Evolutionary conservation across 2,888 invertebrate species (phyloP).

Genomic region (Drosophila dives): DNA sequence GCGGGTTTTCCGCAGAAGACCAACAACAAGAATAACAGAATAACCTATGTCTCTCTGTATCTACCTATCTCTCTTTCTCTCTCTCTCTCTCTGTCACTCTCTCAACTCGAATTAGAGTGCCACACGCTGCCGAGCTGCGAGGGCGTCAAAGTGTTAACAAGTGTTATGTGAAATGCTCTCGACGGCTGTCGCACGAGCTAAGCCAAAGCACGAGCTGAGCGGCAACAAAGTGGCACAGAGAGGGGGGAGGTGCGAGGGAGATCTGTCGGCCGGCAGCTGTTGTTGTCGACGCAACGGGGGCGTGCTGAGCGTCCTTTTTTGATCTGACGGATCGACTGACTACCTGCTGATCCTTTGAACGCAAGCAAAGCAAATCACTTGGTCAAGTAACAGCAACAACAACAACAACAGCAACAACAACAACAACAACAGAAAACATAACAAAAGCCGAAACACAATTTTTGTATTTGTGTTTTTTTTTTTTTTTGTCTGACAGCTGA

Average conservation of each 20-base stretch:
- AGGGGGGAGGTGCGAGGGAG: background rate
- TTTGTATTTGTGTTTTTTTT: background rate
- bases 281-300: constrained; percentile 46
- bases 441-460: constrained; percentile 12
- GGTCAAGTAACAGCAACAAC: constrained; percentile 61
- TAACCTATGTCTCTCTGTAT: background rate
- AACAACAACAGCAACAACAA: constrained; percentile 1
- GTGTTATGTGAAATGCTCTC: constrained; percentile 75
- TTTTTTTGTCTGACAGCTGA: constrained; percentile 4
- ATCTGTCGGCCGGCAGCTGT: constrained; percentile 33
- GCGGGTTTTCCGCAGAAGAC: constrained; percentile 63
- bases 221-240: background rate
- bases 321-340: constrained; percentile 13
- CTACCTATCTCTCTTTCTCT: background rate
- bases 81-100: constrained; percentile 18
- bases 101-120: constrained; percentile 69
- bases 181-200: constrained; percentile 60
- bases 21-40: constrained; percentile 21
- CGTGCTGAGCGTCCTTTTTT: constrained; percentile 36
- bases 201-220: constrained; percentile 27
- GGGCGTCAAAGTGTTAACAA: constrained; percentile 82
- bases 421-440: constrained; percentile 3
- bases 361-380: constrained; percentile 74
- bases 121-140: constrained; percentile 14
- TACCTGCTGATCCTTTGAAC: constrained; percentile 48